Evolutionary conservation across 1,140 invertebrate genomes (phyloP), one percentile per base, ranked within the genome.

Genomic region (Monomorium pharaonis): DNA sequence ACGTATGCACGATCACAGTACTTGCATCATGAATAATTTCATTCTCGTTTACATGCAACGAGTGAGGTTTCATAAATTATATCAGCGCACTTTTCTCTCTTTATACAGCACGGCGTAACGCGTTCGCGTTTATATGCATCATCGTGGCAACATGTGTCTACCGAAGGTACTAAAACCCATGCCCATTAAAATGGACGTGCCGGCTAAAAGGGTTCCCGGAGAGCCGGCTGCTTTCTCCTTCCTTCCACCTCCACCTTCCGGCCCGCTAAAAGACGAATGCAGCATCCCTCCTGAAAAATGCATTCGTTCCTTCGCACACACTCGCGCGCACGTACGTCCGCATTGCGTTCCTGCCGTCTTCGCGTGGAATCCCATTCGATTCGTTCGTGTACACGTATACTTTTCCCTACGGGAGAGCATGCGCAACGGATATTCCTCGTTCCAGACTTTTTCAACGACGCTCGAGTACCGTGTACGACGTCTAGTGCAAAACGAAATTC

Each of bases 11-110:
- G 84, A 77, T 75, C 76, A 70, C 69, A 37, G 47, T 49, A 72
- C 70, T 86, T 33, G 67, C 80, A 72, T 89, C 85, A 86, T 84
- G 85, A 86, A 87, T 89, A 89, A 89, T 89, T 87, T 75, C 85
- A 60, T 58, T 60, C 75, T 84, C 84, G 85, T 84, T 89, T 89
- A 51, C 54, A 86, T 74, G 60, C 74, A 76, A 70, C 67, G 75
- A 60, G 72, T 44, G 49, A 89, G 75, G 70, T 72, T 88, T 89
- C 88, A 70, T 88, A 76, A 89, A 89, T 86, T 86, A 86, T 80
- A 84, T 86, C 85, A 84, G 60, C 80, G 42, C 60, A 84, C 62
- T 84, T 86, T 86, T 84, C 80, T 86, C 69, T 84, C 69, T 84
- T 67, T 86, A 62, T 58, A 70, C 42, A 67, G 47, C 37, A 30